phyloP scores from a whole-genome alignment of 2,797 vertebrate species.

The Amblyraja radiata region DNA sequence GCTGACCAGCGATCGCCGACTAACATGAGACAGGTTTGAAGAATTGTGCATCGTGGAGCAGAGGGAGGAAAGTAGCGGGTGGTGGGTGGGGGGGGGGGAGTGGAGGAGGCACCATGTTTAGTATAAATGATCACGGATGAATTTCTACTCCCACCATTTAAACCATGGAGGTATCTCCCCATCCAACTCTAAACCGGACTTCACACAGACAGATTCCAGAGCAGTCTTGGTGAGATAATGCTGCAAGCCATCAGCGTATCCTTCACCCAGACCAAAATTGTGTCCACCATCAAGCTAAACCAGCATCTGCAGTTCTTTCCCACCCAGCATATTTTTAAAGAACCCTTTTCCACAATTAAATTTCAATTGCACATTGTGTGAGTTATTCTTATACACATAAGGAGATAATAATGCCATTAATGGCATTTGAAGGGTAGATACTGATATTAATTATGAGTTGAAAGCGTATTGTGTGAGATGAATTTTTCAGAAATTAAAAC shows the following conservation, averaged over 20 bases:
- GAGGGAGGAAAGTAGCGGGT: no score
- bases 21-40: no score
- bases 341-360: not conserved
- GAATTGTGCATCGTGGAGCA: no score
- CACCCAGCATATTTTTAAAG: not conserved
- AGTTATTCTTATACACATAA: slow-evolving; percentile 3
- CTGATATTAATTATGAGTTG: slow-evolving; percentile 8
- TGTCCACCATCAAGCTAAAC: no score
- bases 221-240: no score
- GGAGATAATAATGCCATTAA: not conserved
- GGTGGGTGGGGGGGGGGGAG: no score
- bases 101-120: no score
- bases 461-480: not conserved
- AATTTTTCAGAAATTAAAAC: not conserved
- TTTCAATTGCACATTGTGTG: not conserved
- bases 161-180: no score
- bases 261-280: not conserved
- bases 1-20: no score
- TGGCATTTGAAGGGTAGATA: not conserved
- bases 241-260: not conserved
- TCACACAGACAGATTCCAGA: not conserved
- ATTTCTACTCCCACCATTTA: not conserved
- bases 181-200: not conserved
- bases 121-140: no score
- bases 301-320: no score